A percentile compares a stretch with the other conserved stretches of the same genome.
These are phyloP conservation scores for Trilocha varians DNA, from an alignment of 2,888 invertebrate species.

Conservation along the genomic window DNA sequence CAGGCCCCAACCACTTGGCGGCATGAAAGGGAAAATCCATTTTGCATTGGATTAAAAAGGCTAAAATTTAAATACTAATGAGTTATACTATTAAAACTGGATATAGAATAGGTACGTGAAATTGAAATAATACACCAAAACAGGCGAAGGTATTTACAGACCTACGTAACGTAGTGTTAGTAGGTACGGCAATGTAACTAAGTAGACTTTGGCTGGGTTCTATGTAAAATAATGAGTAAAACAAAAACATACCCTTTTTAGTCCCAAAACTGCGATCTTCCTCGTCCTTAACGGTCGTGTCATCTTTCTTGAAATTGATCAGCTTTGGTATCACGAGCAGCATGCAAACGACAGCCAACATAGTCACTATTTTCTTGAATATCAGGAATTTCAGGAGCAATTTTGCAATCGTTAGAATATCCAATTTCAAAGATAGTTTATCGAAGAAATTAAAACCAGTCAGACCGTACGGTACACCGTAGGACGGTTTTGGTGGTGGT, in stretches of 20 bases:
- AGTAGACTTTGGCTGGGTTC: no score
- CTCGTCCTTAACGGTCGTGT: conserved; percentile 38
- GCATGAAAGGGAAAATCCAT: no score
- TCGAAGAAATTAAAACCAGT: conserved; percentile 72
- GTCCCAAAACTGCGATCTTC: conserved; percentile 43
- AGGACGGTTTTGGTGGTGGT: conserved; percentile 56
- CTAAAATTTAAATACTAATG: no score
- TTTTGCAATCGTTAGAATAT: conserved; percentile 81
- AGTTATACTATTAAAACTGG: no score
- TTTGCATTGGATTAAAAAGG: no score
- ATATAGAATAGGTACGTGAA: no score
- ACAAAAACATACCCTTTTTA: conserved; percentile 45
- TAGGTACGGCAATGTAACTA: no score
- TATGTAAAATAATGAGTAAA: not conserved
- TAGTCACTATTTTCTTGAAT: conserved; percentile 87
- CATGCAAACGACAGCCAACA: conserved; percentile 83
- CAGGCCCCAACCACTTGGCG: no score
- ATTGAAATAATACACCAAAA: no score
- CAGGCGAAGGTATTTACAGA: no score
- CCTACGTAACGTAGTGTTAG: no score
- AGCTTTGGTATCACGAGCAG: conserved; percentile 83
- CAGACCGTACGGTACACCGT: conserved; percentile 73
- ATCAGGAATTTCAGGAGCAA: conserved; percentile 82
- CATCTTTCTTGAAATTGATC: conserved; percentile 61
- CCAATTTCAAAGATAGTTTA: conserved; percentile 79